Percentiles rank a stretch among this genome's conserved stretches.
These are phyloP conservation scores for Lysandra bellargus DNA, from an alignment of 2,888 invertebrate genomes.

Conservation along the genomic window DNA sequence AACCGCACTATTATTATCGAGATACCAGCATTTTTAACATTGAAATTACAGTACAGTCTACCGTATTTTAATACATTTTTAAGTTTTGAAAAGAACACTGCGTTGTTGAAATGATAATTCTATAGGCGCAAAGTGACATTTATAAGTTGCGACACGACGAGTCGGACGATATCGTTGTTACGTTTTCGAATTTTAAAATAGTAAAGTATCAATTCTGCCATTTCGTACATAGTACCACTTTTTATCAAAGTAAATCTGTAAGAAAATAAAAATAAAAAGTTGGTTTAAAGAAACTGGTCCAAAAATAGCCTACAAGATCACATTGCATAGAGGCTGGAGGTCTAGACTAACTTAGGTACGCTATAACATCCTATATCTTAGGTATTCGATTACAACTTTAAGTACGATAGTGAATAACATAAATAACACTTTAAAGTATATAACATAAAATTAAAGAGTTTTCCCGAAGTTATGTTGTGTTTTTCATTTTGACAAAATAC, in stretches of 20 bases:
- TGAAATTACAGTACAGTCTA: too few species aligned
- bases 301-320: constrained; percentile 69
- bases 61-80: too few species aligned
- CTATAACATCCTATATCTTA: constrained; percentile 36
- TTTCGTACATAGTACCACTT: too few species aligned
- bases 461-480: background rate
- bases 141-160: too few species aligned
- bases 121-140: background rate
- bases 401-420: background rate
- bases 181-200: background rate
- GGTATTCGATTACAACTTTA: constrained; percentile 9
- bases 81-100: too few species aligned
- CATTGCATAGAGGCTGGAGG: constrained; percentile 68
- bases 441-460: background rate
- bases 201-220: background rate
- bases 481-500: background rate
- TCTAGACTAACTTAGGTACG: constrained; percentile 48
- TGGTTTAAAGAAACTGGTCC: constrained; percentile 47
- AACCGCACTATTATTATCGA: background rate
- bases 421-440: background rate
- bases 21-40: background rate
- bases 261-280: background rate
- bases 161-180: background rate
- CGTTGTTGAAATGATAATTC: too few species aligned
- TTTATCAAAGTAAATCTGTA: too few species aligned